Evolutionary conservation across 2,113 vertebrate genomes (phyloP).

Genomic region (Xiphorhynchus elegans): DNA sequence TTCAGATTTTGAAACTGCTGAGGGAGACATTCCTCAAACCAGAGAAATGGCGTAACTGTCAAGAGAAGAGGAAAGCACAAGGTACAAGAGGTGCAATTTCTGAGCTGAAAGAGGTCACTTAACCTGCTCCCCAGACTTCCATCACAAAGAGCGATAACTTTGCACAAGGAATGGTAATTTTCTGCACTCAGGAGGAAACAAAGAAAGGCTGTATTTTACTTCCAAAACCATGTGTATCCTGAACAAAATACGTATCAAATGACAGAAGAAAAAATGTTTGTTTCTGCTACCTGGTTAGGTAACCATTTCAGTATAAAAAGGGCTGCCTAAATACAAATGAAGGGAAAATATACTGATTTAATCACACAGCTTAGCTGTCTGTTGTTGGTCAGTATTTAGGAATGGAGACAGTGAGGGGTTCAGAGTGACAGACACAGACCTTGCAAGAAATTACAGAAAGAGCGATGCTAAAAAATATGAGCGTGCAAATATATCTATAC

Average conservation of each 20-base stretch:
- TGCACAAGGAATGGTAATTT: neutral
- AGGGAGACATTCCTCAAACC: neutral
- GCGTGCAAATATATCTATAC: neutral
- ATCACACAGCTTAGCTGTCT: neutral
- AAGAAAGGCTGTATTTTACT: neutral
- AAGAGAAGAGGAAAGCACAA: neutral
- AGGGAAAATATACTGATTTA: neutral
- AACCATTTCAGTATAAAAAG: neutral
- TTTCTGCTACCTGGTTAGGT: neutral
- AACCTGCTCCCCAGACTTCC: neutral
- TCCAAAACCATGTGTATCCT: neutral
- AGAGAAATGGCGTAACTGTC: neutral
- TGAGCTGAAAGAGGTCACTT: neutral
- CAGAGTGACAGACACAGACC: neutral
- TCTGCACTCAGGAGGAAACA: neutral
- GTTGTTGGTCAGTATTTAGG: neutral
- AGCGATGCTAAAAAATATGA: neutral
- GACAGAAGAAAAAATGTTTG: neutral
- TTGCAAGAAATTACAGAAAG: neutral
- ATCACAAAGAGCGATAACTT: neutral
- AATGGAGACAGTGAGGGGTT: neutral
- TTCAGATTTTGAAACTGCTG: neutral
- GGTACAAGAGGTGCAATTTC: neutral
- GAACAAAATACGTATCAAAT: neutral
- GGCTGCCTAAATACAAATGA: neutral